Evolutionary conservation across 2,113 vertebrate genomes (phyloP).

Genomic region (Eonycteris spelaea): DNA sequence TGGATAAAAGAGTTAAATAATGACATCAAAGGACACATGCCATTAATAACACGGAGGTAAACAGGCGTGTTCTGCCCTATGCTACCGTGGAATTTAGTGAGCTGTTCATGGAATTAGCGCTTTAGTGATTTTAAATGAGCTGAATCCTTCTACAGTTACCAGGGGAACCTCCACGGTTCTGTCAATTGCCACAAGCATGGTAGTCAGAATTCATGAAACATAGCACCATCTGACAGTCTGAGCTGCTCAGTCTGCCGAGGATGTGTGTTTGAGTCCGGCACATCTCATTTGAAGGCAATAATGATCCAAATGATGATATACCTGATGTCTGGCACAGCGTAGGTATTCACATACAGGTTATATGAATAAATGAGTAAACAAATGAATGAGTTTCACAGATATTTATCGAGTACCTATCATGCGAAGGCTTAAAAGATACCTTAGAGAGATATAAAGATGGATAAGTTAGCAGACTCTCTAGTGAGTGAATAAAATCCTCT

Average conservation of each 20-base stretch:
- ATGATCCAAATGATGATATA: constrained; percentile 13
- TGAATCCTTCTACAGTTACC: constrained; percentile 76
- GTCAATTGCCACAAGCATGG: constrained; percentile 72
- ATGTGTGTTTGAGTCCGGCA: constrained; percentile 4
- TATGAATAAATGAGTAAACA: background rate
- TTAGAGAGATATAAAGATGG: background rate
- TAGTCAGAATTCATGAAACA: constrained; percentile 78
- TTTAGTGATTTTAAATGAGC: constrained; percentile 73
- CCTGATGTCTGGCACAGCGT: background rate
- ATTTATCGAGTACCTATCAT: background rate
- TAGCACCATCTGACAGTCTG: constrained; percentile 48
- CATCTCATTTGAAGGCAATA: constrained; percentile 21
- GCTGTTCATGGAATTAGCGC: constrained; percentile 71
- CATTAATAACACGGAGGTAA: background rate
- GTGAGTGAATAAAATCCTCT: background rate
- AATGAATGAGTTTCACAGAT: background rate
- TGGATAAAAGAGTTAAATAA: background rate
- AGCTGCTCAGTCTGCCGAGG: constrained; percentile 53
- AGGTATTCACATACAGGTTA: background rate
- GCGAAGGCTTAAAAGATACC: background rate
- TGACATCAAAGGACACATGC: background rate
- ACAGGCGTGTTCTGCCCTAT: background rate
- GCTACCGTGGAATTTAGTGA: constrained; percentile 56
- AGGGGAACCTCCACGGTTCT: constrained; percentile 69
- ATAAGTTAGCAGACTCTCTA: background rate